Percentiles rank a stretch among this genome's conserved stretches.
These are phyloP conservation scores for Albula glossodonta DNA, from an alignment of 2,113 vertebrate genomes.

Conservation along the genomic window DNA sequence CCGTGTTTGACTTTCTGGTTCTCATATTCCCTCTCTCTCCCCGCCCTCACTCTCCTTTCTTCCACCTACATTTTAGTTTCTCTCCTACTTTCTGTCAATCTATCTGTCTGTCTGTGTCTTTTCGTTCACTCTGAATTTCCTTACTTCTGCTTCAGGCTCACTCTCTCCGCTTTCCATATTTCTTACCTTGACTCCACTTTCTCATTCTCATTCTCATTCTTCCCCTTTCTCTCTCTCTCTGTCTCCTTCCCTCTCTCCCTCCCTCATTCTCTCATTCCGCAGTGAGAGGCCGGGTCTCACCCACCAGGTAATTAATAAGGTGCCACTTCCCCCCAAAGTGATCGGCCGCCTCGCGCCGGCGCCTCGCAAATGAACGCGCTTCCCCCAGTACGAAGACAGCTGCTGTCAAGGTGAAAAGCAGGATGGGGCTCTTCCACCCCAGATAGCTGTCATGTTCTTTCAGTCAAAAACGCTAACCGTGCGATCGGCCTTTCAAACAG, in stretches of 20 bases:
- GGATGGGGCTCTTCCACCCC: background rate
- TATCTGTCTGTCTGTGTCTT: background rate
- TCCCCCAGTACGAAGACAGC: background rate
- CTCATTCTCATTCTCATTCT: background rate
- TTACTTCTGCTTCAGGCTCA: too few relatives aligned
- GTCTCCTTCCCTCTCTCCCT: background rate
- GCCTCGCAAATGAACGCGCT: background rate
- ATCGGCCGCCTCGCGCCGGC: background rate
- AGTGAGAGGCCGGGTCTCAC: background rate
- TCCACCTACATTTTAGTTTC: background rate
- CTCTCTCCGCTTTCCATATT: background rate
- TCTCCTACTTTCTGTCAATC: background rate
- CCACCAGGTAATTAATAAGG: constrained; percentile 16
- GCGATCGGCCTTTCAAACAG: too few relatives aligned
- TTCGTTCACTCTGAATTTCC: background rate
- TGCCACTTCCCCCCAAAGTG: background rate
- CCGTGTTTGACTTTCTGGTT: background rate
- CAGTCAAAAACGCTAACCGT: background rate
- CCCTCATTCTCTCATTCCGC: background rate
- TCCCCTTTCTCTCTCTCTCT: background rate
- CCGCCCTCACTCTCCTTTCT: background rate
- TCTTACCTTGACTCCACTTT: too few relatives aligned
- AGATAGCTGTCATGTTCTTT: background rate
- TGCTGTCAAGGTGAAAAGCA: constrained; percentile 24
- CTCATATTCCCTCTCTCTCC: background rate